phyloP scores from a whole-genome alignment of 2,113 vertebrate genomes.

The Centropus unirufus region DNA sequence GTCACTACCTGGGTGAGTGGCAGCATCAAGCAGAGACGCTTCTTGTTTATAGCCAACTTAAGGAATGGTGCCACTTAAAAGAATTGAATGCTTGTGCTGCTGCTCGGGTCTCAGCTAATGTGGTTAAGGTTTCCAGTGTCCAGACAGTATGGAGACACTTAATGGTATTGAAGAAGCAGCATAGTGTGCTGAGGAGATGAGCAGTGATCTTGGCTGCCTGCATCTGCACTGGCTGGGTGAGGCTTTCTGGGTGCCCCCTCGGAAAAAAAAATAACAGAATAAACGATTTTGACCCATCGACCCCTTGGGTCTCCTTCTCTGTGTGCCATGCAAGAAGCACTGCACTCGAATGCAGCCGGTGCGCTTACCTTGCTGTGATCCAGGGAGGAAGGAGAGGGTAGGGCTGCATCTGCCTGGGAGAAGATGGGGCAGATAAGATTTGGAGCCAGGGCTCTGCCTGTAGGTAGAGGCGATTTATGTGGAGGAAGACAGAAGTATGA shows the following conservation, averaged over 20 bases:
- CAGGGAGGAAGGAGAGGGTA: rapidly evolving
- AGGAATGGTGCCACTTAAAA: conserved; percentile 51
- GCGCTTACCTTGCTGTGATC: rapidly evolving
- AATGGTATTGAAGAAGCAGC: conserved; percentile 66
- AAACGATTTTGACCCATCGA: background rate
- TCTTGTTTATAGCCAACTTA: background rate
- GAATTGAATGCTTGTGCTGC: conserved; percentile 55
- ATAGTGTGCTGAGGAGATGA: background rate
- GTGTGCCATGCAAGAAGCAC: rapidly evolving
- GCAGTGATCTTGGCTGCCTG: conserved; percentile 13
- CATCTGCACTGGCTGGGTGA: background rate
- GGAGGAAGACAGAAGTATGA: background rate
- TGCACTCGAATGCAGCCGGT: background rate
- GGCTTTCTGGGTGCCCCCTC: background rate
- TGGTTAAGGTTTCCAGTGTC: conserved; percentile 58
- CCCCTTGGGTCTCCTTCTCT: rapidly evolving
- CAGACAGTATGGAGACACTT: conserved; percentile 72
- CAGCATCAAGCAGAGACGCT: background rate
- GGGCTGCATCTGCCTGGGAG: background rate
- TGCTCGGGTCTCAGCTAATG: conserved; percentile 59
- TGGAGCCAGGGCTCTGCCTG: background rate
- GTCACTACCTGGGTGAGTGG: background rate
- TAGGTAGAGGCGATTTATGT: background rate
- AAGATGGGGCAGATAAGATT: background rate
- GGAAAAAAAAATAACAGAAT: background rate